Evolutionary conservation across 2,888 invertebrate species (phyloP).

Genomic region (Nemotelus nigrinus): DNA sequence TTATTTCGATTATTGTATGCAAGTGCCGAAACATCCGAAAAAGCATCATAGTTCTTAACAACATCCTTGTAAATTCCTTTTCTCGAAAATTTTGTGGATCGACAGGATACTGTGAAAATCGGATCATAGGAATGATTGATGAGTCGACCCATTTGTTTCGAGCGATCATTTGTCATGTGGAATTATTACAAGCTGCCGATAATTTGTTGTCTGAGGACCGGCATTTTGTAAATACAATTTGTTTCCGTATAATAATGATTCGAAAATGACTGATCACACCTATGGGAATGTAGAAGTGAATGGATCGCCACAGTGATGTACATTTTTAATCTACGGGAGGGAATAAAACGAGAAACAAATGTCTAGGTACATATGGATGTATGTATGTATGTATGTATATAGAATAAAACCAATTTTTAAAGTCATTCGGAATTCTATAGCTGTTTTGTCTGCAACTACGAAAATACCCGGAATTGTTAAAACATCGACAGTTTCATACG

Average conservation of each 20-base stretch:
- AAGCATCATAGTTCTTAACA: constrained; percentile 37
- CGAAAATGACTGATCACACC: constrained; percentile 48
- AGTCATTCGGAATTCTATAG: too few relatives aligned
- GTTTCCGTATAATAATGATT: constrained; percentile 25
- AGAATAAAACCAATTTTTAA: too few relatives aligned
- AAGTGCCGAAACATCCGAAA: constrained; percentile 45
- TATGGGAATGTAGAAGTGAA: constrained; percentile 37
- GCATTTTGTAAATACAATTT: neutral
- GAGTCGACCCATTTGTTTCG: constrained; percentile 28
- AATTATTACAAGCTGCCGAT: constrained; percentile 38
- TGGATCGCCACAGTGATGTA: too few relatives aligned
- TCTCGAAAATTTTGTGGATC: neutral
- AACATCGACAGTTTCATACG: constrained; percentile 41
- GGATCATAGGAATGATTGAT: constrained; percentile 47
- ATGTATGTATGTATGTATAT: too few relatives aligned
- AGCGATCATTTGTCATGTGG: constrained; percentile 49
- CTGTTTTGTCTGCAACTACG: too few relatives aligned
- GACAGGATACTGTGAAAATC: constrained; percentile 21
- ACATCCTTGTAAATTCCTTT: neutral
- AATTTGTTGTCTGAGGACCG: neutral
- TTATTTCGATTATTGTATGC: neutral
- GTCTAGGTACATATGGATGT: too few relatives aligned
- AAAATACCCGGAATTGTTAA: constrained; percentile 17
- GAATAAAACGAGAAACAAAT: too few relatives aligned
- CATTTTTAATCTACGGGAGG: too few relatives aligned